phyloP scores from a whole-genome alignment of 2,113 vertebrate genomes.

The Tonatia bakeri region DNA sequence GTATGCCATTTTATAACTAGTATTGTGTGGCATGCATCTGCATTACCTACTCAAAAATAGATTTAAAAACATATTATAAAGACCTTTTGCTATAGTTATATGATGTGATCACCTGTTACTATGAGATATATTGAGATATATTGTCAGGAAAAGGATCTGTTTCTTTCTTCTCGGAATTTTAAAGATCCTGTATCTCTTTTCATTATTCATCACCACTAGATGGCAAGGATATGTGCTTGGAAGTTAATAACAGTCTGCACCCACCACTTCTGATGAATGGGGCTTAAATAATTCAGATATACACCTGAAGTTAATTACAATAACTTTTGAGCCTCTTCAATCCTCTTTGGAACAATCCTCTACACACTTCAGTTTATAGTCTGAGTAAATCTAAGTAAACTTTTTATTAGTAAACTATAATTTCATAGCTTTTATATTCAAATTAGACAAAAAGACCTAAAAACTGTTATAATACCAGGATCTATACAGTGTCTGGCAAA shows the following conservation, averaged over 20 bases:
- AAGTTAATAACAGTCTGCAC: neutral
- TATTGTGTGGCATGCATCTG: neutral
- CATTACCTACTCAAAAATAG: neutral
- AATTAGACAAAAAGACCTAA: constrained; percentile 3
- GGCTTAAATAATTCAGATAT: constrained; percentile 42
- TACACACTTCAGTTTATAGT: too few relatives aligned
- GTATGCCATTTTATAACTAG: neutral
- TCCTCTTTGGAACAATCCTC: neutral
- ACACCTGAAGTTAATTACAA: constrained; percentile 34
- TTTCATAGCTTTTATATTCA: neutral
- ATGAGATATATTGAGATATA: neutral
- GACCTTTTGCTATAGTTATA: neutral
- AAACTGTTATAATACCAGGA: neutral
- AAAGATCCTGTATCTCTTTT: constrained; percentile 18
- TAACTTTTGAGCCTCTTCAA: constrained; percentile 14
- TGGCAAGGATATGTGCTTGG: neutral
- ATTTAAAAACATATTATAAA: neutral
- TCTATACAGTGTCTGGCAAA: neutral
- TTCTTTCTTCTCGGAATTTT: neutral
- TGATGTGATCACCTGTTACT: neutral
- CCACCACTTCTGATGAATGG: neutral
- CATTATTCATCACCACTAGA: neutral
- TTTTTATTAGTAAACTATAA: constrained; percentile 7
- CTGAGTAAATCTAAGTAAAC: constrained; percentile 25
- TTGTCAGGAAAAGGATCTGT: neutral